Conservation (phyloP, 2,797 vertebrate genomes). For the Octomys mimax region DNA sequence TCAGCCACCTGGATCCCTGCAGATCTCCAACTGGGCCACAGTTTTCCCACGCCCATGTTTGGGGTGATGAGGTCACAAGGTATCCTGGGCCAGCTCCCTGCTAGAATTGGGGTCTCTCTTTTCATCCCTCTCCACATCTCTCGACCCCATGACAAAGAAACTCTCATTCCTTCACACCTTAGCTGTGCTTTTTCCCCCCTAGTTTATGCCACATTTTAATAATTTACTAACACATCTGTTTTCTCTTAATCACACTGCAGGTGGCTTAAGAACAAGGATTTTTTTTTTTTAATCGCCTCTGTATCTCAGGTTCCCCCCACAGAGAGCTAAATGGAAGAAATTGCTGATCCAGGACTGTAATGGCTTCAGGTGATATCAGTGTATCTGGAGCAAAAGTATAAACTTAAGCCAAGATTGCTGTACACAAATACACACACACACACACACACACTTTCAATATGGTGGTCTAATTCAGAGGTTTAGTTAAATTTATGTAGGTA, state of each 20-base stretch:
- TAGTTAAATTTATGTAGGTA: conserved; percentile 17
- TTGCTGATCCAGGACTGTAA: neutral
- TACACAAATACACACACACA: rapidly evolving
- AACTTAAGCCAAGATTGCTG: neutral
- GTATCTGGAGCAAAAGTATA: neutral
- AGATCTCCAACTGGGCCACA: neutral
- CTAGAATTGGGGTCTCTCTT: neutral
- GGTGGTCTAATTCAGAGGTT: neutral
- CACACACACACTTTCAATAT: neutral
- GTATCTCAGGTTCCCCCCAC: neutral
- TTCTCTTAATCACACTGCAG: neutral
- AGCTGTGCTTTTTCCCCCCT: neutral
- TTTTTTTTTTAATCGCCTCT: conserved; percentile 34
- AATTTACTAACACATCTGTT: neutral
- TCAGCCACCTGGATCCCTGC: neutral
- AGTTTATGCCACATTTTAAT: neutral
- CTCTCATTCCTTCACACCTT: neutral
- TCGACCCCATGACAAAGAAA: neutral
- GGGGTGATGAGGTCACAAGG: neutral
- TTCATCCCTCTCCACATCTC: neutral
- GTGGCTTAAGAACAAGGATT: neutral
- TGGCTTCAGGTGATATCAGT: neutral
- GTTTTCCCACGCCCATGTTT: neutral
- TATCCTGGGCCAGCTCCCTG: neutral
- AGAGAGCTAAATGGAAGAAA: neutral